Evolutionary conservation across 64 coral and sea anemone species (phyloP).

Genomic region (Dendronephthya gigantea): DNA sequence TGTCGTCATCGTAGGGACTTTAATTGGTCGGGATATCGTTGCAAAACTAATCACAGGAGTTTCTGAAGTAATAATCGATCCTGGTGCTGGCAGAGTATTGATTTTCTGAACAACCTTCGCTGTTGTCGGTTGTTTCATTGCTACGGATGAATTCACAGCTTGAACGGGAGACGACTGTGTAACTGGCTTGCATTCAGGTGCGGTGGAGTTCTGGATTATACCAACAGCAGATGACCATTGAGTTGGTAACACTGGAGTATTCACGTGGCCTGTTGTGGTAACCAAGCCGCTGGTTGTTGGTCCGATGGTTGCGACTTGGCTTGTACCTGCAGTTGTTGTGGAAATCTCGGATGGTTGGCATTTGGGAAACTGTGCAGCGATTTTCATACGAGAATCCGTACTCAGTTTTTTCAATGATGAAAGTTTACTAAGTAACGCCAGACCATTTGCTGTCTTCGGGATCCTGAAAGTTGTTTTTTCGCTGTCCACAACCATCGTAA

Average conservation of each 20-base stretch:
- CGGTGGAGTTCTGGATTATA: neutral
- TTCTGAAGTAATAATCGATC: no score
- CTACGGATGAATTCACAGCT: no score
- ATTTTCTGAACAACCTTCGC: no score
- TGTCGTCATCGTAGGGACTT: no score
- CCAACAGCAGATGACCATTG: neutral
- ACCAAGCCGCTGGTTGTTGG: neutral
- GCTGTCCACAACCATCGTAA: neutral
- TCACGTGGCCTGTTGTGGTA: no score
- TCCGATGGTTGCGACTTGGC: neutral
- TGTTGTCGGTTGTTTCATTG: no score
- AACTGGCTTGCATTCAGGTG: neutral
- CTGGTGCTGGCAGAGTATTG: no score
- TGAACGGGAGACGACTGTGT: no score
- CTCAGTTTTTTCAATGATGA: neutral
- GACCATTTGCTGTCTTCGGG: neutral
- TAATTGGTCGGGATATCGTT: no score
- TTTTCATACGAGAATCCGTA: neutral
- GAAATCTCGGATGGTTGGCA: neutral
- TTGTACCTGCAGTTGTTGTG: neutral
- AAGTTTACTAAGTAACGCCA: neutral
- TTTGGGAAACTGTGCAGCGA: neutral
- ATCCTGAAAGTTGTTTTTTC: neutral
- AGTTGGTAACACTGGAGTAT: neutral
- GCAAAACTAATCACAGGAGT: no score